phyloP scores from a whole-genome alignment of 2,113 vertebrate genomes.

The Scortum barcoo region DNA sequence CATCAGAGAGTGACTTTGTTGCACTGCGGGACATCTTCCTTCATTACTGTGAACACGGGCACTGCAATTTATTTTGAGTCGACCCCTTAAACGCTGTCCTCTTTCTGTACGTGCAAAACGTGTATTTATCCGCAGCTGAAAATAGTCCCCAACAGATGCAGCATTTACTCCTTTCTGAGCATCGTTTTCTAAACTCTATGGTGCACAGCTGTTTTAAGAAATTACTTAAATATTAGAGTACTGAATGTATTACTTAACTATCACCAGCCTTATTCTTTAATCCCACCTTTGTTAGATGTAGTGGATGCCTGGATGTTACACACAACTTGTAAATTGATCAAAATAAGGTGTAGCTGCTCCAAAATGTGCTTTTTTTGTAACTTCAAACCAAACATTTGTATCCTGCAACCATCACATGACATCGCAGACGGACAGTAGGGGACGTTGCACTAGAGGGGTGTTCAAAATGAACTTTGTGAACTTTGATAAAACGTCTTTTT shows the following conservation, averaged over 20 bases:
- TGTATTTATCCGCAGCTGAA: not conserved
- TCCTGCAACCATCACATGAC: too few species aligned
- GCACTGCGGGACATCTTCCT: not conserved
- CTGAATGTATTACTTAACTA: not conserved
- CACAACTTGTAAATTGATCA: not conserved
- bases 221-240: too few species aligned
- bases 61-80: not conserved
- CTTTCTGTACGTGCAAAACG: not conserved
- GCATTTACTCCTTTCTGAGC: not conserved
- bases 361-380: not conserved
- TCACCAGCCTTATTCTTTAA: not conserved
- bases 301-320: not conserved
- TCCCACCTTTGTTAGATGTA: not conserved
- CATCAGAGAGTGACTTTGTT: too few species aligned
- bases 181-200: not conserved
- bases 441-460: too few species aligned
- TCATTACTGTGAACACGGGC: not conserved
- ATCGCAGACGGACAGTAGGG: too few species aligned
- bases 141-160: not conserved
- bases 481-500: not conserved
- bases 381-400: not conserved
- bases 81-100: not conserved
- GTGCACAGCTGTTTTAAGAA: too few species aligned
- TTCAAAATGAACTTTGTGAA: too few species aligned
- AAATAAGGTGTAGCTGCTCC: not conserved